phyloP scores from a whole-genome alignment of 2,888 invertebrate genomes.

The Dasysyrphus tricinctus region DNA sequence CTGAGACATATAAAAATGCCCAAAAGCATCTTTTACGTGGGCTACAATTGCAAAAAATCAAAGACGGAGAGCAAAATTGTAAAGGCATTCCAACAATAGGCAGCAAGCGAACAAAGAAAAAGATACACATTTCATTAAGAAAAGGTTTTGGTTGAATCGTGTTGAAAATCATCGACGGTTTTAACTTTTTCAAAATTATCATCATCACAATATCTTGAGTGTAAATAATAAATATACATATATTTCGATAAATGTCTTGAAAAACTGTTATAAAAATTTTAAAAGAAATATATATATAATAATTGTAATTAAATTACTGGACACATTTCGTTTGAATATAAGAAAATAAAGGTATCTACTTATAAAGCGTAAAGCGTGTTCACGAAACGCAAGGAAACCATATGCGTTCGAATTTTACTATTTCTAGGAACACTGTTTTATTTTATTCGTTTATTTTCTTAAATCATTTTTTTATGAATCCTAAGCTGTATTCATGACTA shows the following conservation, averaged over 20 bases:
- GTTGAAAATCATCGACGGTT: conserved; percentile 15
- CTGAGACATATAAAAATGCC: conserved; percentile 48
- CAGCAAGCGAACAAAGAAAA: conserved; percentile 40
- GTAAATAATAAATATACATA: conserved; percentile 60
- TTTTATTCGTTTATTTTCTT: too few relatives aligned
- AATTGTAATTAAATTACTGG: conserved; percentile 31
- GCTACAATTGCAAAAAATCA: conserved; percentile 20
- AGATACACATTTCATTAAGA: conserved; percentile 49
- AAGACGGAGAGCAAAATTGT: not conserved
- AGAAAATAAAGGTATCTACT: too few relatives aligned
- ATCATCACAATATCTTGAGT: conserved; percentile 60
- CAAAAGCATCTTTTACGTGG: conserved; percentile 32
- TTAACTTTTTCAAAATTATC: conserved; percentile 65
- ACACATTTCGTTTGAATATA: too few relatives aligned
- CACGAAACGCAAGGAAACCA: too few relatives aligned
- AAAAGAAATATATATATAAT: conserved; percentile 52
- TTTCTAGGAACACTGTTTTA: too few relatives aligned
- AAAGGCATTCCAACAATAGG: conserved; percentile 32
- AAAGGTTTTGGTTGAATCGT: conserved; percentile 28
- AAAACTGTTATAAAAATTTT: conserved; percentile 51
- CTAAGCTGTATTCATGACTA: too few relatives aligned
- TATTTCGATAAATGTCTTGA: conserved; percentile 67
- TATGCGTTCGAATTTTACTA: too few relatives aligned
- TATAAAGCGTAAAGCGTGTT: too few relatives aligned
- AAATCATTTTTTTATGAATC: too few relatives aligned